phyloP scores from a whole-genome alignment of 2,113 vertebrate species.

The Chlorodrepanis virens region DNA sequence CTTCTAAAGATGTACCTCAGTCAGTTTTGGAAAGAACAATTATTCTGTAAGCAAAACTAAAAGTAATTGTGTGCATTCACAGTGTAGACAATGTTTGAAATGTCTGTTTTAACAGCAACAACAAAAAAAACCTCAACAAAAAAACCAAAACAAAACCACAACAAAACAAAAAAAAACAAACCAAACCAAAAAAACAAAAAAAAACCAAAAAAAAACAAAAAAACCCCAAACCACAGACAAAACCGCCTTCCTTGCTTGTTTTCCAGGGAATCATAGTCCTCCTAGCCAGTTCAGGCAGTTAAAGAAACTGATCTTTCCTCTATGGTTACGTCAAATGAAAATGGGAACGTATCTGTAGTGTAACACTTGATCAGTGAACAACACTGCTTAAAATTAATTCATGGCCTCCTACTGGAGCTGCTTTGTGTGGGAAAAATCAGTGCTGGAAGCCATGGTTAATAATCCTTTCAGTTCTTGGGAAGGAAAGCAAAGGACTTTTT shows the following conservation, averaged over 20 bases:
- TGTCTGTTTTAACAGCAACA: background rate
- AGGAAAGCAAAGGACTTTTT: background rate
- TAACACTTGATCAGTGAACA: background rate
- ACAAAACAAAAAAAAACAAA: background rate
- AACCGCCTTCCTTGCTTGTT: background rate
- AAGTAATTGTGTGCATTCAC: background rate
- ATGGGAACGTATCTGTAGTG: background rate
- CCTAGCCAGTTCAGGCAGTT: background rate
- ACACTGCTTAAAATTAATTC: background rate
- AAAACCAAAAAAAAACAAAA: too few relatives aligned
- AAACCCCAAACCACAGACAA: too few relatives aligned
- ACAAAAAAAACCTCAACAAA: background rate
- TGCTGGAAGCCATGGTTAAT: background rate
- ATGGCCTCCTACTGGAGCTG: accelerated
- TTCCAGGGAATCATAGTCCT: background rate
- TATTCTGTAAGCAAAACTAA: background rate
- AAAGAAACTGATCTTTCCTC: background rate
- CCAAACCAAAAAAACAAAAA: background rate
- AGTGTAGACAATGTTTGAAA: background rate
- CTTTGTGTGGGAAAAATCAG: background rate
- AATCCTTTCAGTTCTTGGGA: background rate
- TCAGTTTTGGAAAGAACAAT: background rate
- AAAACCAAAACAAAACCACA: background rate
- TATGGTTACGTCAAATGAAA: background rate
- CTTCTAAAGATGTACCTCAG: background rate